These are phyloP conservation scores for Bos indicus DNA, from an alignment of 2,113 vertebrate species.

Conservation along the genomic window DNA sequence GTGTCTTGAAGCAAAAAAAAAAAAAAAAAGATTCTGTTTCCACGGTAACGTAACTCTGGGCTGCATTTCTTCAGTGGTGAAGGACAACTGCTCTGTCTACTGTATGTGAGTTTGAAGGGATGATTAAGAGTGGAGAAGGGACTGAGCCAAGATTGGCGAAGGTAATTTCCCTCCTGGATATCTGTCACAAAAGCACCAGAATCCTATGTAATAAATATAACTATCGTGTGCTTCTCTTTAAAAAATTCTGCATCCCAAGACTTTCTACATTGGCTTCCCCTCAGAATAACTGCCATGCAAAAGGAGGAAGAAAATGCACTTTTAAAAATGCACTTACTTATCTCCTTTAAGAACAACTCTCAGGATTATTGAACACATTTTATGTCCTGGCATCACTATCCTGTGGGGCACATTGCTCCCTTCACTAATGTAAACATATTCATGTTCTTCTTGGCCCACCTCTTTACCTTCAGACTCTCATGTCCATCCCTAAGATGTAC, in stretches of 20 bases:
- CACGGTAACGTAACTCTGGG: slow-evolving; percentile 77
- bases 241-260: background rate
- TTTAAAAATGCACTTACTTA: background rate
- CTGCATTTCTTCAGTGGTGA: slow-evolving; percentile 60
- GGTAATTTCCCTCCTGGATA: slow-evolving; percentile 60
- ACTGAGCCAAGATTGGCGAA: slow-evolving; percentile 18
- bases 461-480: background rate
- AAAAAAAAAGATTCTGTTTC: slow-evolving; percentile 80
- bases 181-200: slow-evolving; percentile 27
- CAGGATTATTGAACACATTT: background rate
- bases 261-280: background rate
- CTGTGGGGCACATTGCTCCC: background rate
- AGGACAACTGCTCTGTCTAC: slow-evolving; percentile 78
- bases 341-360: background rate
- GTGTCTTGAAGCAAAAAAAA: slow-evolving; percentile 71
- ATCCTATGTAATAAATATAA: slow-evolving; percentile 39
- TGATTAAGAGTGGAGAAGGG: slow-evolving; percentile 43
- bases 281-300: background rate
- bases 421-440: background rate
- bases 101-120: slow-evolving; percentile 53
- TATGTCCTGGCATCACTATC: background rate
- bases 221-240: background rate
- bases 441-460: background rate
- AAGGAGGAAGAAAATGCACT: background rate
- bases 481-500: background rate